Evolutionary conservation across 2,888 invertebrate genomes (phyloP), one percentile per base, ranked within the genome.

Genomic region (Lasioglossum figueresi): DNA sequence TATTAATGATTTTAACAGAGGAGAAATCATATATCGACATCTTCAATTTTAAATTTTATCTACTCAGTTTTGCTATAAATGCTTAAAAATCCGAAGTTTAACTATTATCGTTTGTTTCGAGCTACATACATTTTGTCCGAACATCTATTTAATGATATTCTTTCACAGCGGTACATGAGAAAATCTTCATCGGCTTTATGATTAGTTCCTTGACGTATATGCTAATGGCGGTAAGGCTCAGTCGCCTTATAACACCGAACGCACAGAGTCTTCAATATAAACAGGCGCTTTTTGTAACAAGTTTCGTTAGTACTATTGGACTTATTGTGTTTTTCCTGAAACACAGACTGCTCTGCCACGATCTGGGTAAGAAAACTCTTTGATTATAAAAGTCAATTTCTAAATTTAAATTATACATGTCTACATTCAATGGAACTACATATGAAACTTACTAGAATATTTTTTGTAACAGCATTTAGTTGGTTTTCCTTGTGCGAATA

Each of bases 401-500:
- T 72, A 19, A 75, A n/a, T 34, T 76, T 43, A 34, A 16, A 48
- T 63, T 45, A 52, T 14, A 59, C 27, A 52, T 14, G 59, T 52
- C 19, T 70, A 74, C n/a, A 27, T 34, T 68, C 66, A 73, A 16
- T 14, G 19, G 10, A 1, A 23, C 27, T 37, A 40, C 19, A 27
- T 43, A n/a, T 40, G 16, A 68, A n/a, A 83, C 31, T 75, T 68
- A 83, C 45, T 56, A 68, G 0, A 48, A 75, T 75, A 34, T 90
- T 83, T 86, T 86, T 79, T 34, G 45, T 77, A 78, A 89, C 96
- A 99, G 99, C 99, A 73, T 99, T 99, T 95, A 99, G 98, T 94
- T 98, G 98, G 97, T 99, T 99, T 96, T 98, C 99, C 2, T 96
- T 98, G 82, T 98, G 98, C 95, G 99, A 99, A 95, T 99, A 99